Conservation (phyloP, 1,140 invertebrate species). For the Oncopeltus fasciatus region DNA sequence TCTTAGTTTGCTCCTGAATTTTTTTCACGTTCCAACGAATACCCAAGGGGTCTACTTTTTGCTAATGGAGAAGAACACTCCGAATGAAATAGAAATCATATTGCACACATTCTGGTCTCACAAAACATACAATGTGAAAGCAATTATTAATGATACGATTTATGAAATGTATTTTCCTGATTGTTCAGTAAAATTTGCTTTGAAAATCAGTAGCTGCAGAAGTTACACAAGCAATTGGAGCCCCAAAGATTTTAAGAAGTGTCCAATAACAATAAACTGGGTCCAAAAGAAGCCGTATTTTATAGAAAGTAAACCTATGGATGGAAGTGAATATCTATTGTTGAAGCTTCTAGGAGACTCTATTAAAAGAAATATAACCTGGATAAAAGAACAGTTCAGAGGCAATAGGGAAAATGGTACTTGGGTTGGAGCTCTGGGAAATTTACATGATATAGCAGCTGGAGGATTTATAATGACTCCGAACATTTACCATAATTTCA, state of each 20-base stretch:
- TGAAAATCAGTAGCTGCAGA: too few species aligned
- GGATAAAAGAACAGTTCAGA: not conserved
- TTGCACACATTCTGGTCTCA: too few species aligned
- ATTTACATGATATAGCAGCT: not conserved
- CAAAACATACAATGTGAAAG: too few species aligned
- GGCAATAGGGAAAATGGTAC: not conserved
- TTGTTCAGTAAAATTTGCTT: too few species aligned
- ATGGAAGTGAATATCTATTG: not conserved
- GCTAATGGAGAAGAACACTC: too few species aligned
- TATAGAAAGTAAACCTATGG: not conserved
- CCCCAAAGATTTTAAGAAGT: not conserved
- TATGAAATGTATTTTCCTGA: too few species aligned
- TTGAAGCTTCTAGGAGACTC: not conserved
- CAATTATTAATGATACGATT: too few species aligned
- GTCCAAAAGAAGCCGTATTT: not conserved
- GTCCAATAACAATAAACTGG: not conserved
- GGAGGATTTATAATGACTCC: not conserved
- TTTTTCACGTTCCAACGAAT: too few species aligned
- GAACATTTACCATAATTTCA: not conserved
- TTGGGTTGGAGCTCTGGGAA: not conserved
- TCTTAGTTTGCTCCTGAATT: too few species aligned
- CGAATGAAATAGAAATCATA: too few species aligned
- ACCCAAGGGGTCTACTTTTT: too few species aligned
- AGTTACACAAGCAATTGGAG: not conserved
- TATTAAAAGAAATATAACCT: not conserved